Percentiles rank a stretch among this genome's conserved stretches.
Conservation (phyloP, 2,797 vertebrate species). For the Percopsis omiscomaycus region DNA sequence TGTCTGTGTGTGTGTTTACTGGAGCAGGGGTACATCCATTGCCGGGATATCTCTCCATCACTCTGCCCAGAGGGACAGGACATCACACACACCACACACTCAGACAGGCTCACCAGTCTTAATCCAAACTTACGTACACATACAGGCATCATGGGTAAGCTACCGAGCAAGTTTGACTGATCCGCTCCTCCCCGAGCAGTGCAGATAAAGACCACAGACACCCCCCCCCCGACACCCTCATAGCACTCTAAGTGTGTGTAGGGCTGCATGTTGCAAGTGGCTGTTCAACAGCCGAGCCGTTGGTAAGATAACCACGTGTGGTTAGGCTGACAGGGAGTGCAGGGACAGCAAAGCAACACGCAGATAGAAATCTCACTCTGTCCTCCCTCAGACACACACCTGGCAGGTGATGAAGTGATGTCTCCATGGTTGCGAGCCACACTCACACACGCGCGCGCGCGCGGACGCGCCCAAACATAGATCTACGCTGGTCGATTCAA, state of each 20-base stretch:
- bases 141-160: background rate
- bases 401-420: background rate
- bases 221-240: too few relatives aligned
- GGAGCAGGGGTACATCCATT: slow-evolving; percentile 40
- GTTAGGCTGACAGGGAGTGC: too few relatives aligned
- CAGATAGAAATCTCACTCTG: too few relatives aligned
- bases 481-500: background rate
- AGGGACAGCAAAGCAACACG: too few relatives aligned
- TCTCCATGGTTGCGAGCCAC: background rate
- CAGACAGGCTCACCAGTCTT: background rate
- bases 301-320: too few relatives aligned
- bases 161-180: too few relatives aligned
- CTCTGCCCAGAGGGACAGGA: slow-evolving; percentile 37
- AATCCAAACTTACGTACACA: background rate
- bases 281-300: too few relatives aligned
- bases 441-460: slow-evolving; percentile 2
- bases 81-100: slow-evolving; percentile 2
- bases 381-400: too few relatives aligned
- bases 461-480: background rate
- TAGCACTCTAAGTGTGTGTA: too few relatives aligned
- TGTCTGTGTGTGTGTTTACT: slow-evolving; percentile 8
- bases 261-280: too few relatives aligned
- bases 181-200: too few relatives aligned
- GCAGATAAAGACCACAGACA: too few relatives aligned
- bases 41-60: slow-evolving; percentile 55